Conservation (phyloP, 2,113 vertebrate species). For the Budorcas taxicolor region DNA sequence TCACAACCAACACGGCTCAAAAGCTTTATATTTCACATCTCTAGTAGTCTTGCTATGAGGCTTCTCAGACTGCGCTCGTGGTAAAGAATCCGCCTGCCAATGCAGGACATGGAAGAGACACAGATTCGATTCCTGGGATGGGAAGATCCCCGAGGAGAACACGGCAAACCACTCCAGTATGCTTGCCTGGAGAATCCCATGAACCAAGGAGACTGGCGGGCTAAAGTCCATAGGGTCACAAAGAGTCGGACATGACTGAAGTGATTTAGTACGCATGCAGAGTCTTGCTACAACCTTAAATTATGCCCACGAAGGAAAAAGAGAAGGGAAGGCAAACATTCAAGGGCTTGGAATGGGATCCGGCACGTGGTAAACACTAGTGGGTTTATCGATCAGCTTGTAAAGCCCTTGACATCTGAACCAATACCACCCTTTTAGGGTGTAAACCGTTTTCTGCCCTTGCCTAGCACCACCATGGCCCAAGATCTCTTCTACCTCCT, state of each 20-base stretch:
- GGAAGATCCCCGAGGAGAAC: neutral
- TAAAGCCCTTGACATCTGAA: neutral
- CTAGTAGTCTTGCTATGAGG: neutral
- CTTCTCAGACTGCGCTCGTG: neutral
- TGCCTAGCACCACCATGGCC: neutral
- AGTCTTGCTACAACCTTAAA: neutral
- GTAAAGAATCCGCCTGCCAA: neutral
- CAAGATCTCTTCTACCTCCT: neutral
- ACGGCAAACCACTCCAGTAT: neutral
- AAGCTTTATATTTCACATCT: neutral
- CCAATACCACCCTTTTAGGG: neutral
- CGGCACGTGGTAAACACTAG: neutral
- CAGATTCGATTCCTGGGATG: neutral
- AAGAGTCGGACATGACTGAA: neutral
- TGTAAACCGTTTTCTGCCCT: neutral
- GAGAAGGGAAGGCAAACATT: neutral
- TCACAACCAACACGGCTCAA: neutral
- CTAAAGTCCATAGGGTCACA: neutral
- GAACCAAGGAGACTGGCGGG: neutral
- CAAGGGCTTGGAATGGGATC: neutral
- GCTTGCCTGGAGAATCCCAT: neutral
- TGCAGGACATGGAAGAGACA: neutral
- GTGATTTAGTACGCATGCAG: neutral
- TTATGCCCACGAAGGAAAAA: neutral
- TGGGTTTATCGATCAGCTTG: neutral